A percentile compares a stretch with the other conserved stretches of the same genome.
phyloP scores from a whole-genome alignment of 2,113 vertebrate genomes.

The Orcinus orca region DNA sequence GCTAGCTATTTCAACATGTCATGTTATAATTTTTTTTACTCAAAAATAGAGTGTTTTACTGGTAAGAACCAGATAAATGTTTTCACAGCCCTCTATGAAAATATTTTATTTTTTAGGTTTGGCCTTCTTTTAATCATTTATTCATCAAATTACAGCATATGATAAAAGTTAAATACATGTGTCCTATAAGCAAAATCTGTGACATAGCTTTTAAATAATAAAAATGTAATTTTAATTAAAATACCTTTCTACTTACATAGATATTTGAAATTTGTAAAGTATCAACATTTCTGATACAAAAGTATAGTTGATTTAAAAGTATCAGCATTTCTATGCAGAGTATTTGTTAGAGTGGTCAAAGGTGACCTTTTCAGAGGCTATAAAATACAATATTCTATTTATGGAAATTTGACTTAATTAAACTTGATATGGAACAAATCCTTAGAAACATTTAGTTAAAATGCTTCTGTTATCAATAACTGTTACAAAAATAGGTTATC shows the following conservation, averaged over 20 bases:
- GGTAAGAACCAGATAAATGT: constrained; percentile 52
- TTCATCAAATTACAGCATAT: neutral
- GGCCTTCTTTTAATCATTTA: constrained; percentile 23
- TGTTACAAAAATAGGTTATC: neutral
- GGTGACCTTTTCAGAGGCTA: constrained; percentile 54
- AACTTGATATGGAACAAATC: neutral
- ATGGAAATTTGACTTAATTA: constrained; percentile 57
- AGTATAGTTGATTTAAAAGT: no score
- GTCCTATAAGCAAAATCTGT: neutral
- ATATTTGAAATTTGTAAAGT: constrained; percentile 48
- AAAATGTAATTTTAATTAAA: constrained; percentile 57
- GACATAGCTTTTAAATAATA: neutral
- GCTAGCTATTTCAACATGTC: constrained; percentile 31
- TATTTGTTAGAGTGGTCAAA: constrained; percentile 3
- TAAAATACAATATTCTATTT: constrained; percentile 48
- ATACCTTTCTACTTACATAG: neutral
- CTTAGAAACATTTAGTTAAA: neutral
- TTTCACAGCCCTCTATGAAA: neutral
- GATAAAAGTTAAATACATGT: neutral
- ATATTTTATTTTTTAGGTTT: neutral
- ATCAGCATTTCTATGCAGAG: constrained; percentile 52
- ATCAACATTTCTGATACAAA: constrained; percentile 42
- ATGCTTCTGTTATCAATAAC: constrained; percentile 30
- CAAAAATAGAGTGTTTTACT: neutral
- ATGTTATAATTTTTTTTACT: constrained; percentile 8